Conservation (phyloP, 2,797 vertebrate species). For the Cyprinodon diabolis region DNA sequence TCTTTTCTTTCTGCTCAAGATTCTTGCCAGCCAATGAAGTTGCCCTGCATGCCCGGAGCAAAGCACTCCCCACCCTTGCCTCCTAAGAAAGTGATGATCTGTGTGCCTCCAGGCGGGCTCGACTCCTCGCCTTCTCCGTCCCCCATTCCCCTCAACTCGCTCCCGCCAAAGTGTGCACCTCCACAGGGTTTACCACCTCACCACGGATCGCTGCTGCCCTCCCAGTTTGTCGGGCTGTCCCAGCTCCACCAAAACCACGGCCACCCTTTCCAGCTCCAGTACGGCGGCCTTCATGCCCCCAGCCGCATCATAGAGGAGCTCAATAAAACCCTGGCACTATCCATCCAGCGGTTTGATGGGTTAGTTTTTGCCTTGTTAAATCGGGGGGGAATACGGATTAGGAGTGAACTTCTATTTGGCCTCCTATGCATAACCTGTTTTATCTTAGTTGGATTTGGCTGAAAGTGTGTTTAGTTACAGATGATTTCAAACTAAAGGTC, state of each 20-base stretch:
- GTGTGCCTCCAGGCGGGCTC: slow-evolving; percentile 90
- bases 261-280: slow-evolving; percentile 93
- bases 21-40: slow-evolving; percentile 93
- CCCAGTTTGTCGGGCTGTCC: slow-evolving; percentile 82
- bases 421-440: slow-evolving; percentile 7
- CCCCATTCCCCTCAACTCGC: slow-evolving; percentile 76
- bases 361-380: slow-evolving; percentile 57
- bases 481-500: background rate
- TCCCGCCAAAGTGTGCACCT: slow-evolving; percentile 87
- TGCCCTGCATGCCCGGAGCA: slow-evolving; percentile 91
- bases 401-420: slow-evolving; percentile 27
- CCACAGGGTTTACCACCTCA: slow-evolving; percentile 84
- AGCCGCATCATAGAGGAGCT: slow-evolving; percentile 98
- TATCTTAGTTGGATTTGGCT: slow-evolving; percentile 8
- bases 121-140: slow-evolving; percentile 81
- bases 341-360: slow-evolving; percentile 98
- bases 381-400: slow-evolving; percentile 34
- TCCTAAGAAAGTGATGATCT: slow-evolving; percentile 99
- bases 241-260: slow-evolving; percentile 74
- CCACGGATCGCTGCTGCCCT: slow-evolving; percentile 88
- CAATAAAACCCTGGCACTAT: slow-evolving; percentile 97
- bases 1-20: slow-evolving; percentile 73
- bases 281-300: slow-evolving; percentile 86
- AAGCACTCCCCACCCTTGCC: slow-evolving; percentile 97
- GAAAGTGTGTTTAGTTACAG: background rate